These are phyloP conservation scores for Poeciliopsis gracilis DNA, from an alignment of 2,797 vertebrate species.

Conservation along the genomic window DNA sequence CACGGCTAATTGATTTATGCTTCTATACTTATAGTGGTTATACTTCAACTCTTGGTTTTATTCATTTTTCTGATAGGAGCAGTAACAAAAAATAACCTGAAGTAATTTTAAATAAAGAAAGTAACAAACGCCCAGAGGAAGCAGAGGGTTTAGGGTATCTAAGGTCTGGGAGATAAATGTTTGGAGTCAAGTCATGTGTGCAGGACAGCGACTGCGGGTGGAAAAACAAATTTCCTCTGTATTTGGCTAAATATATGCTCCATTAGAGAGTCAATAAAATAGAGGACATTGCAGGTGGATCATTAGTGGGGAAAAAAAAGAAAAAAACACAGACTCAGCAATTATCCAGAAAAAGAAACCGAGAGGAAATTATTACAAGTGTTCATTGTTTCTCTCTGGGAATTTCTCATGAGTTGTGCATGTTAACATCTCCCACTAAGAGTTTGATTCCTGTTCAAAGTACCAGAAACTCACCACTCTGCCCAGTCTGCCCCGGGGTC, in stretches of 20 bases:
- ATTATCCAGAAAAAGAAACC: neutral
- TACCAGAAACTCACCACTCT: slow-evolving; percentile 63
- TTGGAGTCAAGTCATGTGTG: neutral
- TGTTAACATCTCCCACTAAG: no score
- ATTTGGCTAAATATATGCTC: neutral
- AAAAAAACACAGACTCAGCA: neutral
- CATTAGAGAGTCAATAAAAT: neutral
- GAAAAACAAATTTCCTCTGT: neutral
- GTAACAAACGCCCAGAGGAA: neutral
- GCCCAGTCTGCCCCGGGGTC: slow-evolving; percentile 70
- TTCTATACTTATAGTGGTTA: neutral
- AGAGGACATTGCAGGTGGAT: neutral
- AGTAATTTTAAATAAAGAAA: neutral
- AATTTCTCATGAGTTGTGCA: neutral
- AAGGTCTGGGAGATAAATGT: neutral
- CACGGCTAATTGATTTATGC: neutral
- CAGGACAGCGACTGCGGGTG: neutral
- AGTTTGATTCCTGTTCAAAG: neutral
- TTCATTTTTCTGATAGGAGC: neutral
- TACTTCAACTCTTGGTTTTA: neutral
- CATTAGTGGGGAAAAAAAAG: neutral
- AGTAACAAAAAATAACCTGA: neutral
- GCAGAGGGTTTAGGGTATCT: neutral
- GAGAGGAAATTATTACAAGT: neutral
- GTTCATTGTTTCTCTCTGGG: neutral